Conservation (phyloP, 2,797 vertebrate species). For the Sebastes matsubarae region DNA sequence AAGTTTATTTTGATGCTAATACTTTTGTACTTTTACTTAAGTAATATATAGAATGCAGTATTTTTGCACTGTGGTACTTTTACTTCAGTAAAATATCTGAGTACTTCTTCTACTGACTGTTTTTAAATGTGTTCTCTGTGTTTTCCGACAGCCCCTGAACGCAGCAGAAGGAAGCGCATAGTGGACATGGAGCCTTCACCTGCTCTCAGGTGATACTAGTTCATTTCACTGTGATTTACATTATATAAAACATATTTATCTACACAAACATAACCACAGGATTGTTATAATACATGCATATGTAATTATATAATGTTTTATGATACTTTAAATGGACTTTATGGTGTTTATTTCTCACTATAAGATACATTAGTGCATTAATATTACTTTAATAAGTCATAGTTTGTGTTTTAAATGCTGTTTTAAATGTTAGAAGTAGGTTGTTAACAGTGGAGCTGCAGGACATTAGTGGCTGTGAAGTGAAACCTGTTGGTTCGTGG, state of each 20-base stretch:
- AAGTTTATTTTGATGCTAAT: too few relatives aligned
- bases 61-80: neutral
- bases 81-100: neutral
- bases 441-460: neutral
- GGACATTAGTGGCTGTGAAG: neutral
- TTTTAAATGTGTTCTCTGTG: fast-evolving
- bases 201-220: neutral
- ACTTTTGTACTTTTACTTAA: too few relatives aligned
- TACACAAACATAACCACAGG: fast-evolving
- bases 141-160: neutral
- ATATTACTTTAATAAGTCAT: neutral
- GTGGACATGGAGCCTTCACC: neutral
- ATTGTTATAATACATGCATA: neutral
- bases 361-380: fast-evolving
- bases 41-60: neutral
- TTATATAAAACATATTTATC: fast-evolving
- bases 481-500: too few relatives aligned
- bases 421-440: fast-evolving
- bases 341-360: neutral
- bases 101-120: neutral
- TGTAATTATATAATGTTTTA: neutral
- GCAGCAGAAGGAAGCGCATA: neutral
- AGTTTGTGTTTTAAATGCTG: neutral
- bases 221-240: neutral
- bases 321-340: neutral